Evolutionary conservation across 1,140 invertebrate genomes (phyloP), one percentile per base, ranked within the genome.

Genomic region (Antheraea mylitta): DNA sequence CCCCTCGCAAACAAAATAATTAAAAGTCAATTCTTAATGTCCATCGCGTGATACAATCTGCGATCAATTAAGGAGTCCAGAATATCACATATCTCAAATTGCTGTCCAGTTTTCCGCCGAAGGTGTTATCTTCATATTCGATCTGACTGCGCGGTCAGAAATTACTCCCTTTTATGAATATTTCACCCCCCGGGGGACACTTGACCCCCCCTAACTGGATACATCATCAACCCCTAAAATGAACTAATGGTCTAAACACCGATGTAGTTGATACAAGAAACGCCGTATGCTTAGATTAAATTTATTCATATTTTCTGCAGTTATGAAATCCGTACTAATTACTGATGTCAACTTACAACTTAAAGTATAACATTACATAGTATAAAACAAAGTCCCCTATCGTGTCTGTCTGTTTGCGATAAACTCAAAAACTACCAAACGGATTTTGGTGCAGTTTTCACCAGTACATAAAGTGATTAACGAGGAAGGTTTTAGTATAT

Each of bases 221-320:
- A 89, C 89, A 91, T 91, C 89, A 91, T 89, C 87, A 86, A 86
- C 89, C 87, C 87, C 83, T 88, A 84, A 87, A 88, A 80, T 85
- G 82, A 86, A 83, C 86, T 91, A 91, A 91, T 91, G 89, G 85
- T 72, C 74, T 78, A 83, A 87, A 81, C 82, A 81, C 38, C 58
- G 45, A 22, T 61, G 30, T 61, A 30, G 70, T n/a, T 72, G 69
- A 68, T 79, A 82, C 45, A 53, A 53, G 11, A 53, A 53, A 53
- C 2, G 45, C 11, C 45, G 13, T 16, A n/a, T 30, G 16, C 7
- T 53, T 53, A 10, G 13, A 48, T 48, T 6, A 48, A 13, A 9
- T 3, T 3, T 48, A 48, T 6, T 48, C 3, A n/a, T n/a, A n/a
- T n/a, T n/a, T n/a, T n/a, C n/a, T n/a, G n/a, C n/a, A n/a, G n/a